Percentiles rank a stretch among this genome's conserved stretches.
phyloP scores from a whole-genome alignment of 2,113 vertebrate genomes.

The Anguilla japonica region DNA sequence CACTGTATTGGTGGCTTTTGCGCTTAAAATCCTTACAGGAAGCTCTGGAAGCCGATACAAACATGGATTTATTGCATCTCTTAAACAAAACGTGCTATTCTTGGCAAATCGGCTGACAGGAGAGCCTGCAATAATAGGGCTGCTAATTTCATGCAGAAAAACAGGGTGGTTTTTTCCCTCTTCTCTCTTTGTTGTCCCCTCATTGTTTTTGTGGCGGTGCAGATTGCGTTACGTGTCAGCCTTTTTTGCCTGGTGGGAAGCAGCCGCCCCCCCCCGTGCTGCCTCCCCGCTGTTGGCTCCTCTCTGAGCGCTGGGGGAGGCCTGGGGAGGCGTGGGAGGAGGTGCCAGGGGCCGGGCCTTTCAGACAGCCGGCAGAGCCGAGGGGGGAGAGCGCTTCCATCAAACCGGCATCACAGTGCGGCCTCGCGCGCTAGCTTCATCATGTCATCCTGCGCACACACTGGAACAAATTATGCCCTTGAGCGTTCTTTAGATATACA shows the following conservation, averaged over 20 bases:
- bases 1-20: background rate
- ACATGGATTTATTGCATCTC: background rate
- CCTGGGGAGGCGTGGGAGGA: background rate
- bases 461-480: conserved; percentile 4
- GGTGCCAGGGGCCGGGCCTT: background rate
- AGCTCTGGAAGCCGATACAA: background rate
- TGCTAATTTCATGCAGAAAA: background rate
- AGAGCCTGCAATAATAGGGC: background rate
- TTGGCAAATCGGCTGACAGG: background rate
- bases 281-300: background rate
- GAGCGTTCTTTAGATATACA: conserved; percentile 31
- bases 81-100: background rate
- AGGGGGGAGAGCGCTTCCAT: conserved; percentile 8
- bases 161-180: background rate
- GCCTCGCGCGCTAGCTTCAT: conserved; percentile 27
- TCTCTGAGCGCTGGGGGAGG: background rate
- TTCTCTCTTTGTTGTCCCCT: background rate
- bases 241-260: background rate
- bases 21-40: background rate
- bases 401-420: conserved; percentile 34
- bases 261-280: background rate
- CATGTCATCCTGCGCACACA: conserved; percentile 34
- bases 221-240: background rate
- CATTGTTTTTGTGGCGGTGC: conserved; percentile 2
- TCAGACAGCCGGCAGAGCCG: background rate